Conservation (phyloP, 2,888 invertebrate species). For the Pegoplata infirma region DNA sequence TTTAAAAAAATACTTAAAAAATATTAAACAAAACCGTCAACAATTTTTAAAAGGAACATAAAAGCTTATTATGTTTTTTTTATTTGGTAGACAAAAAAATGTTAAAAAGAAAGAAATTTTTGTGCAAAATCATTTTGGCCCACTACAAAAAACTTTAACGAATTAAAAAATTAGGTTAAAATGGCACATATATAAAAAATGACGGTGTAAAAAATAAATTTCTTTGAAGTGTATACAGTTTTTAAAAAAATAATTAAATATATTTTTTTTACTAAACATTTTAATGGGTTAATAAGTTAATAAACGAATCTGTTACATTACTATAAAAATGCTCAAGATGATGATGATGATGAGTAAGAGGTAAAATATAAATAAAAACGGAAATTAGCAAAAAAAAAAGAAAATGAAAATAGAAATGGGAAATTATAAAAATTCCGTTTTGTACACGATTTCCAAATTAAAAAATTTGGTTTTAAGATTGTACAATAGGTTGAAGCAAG, state of each 20-base stretch:
- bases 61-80: too few relatives aligned
- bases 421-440: constrained; percentile 18
- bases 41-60: background rate
- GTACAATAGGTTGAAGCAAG: too few relatives aligned
- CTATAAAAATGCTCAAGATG: background rate
- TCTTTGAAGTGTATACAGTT: background rate
- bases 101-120: background rate
- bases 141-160: background rate
- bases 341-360: background rate
- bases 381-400: constrained; percentile 36
- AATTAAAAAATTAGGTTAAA: background rate
- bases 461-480: too few relatives aligned
- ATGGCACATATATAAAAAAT: background rate
- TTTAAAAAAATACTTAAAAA: too few relatives aligned
- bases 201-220: background rate
- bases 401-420: constrained; percentile 17
- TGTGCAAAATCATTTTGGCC: background rate
- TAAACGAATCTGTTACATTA: background rate
- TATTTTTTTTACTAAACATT: background rate
- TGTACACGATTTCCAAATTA: too few relatives aligned
- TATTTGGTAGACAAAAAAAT: background rate
- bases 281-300: background rate
- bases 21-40: background rate
- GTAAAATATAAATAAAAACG: constrained; percentile 27
- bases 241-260: background rate